Conservation (phyloP, 64 coral and sea anemone species). For the Montipora foliosa region DNA sequence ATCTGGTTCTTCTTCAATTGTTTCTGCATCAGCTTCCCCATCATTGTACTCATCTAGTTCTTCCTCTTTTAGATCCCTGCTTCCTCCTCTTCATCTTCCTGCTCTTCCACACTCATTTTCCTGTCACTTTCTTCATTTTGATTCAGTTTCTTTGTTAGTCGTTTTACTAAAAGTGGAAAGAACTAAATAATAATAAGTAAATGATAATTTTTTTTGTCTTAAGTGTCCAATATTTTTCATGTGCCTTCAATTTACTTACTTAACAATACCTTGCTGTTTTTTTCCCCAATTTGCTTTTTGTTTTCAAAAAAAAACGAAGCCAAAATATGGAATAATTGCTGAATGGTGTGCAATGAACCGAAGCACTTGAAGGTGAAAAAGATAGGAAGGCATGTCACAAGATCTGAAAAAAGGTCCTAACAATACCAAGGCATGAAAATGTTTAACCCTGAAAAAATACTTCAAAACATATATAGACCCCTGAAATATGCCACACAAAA, state of each 20-base stretch:
- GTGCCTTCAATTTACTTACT: too few species aligned
- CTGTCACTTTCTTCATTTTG: too few species aligned
- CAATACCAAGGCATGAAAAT: conserved; percentile 1
- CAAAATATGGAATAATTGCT: too few species aligned
- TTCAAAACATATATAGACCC: background rate
- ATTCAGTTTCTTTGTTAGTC: too few species aligned
- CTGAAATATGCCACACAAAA: background rate
- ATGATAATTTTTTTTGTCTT: background rate
- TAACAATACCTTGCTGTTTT: too few species aligned
- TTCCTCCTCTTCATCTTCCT: conserved; percentile 21
- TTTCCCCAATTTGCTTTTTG: too few species aligned
- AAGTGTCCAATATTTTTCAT: background rate
- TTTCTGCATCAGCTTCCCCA: background rate
- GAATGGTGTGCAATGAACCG: too few species aligned
- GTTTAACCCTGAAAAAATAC: background rate
- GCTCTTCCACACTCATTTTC: background rate
- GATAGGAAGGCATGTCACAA: conserved; percentile 2
- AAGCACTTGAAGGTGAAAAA: conserved; percentile 2
- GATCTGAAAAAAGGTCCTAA: background rate
- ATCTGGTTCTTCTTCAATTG: conserved; percentile 23
- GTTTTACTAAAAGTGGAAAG: conserved; percentile 14
- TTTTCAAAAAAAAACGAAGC: too few species aligned
- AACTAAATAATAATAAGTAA: background rate
- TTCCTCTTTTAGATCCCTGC: conserved; percentile 1
- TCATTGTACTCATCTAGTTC: conserved; percentile 8